These are phyloP conservation scores for Rhingia campestris DNA, from an alignment of 2,888 invertebrate genomes.

Conservation along the genomic window DNA sequence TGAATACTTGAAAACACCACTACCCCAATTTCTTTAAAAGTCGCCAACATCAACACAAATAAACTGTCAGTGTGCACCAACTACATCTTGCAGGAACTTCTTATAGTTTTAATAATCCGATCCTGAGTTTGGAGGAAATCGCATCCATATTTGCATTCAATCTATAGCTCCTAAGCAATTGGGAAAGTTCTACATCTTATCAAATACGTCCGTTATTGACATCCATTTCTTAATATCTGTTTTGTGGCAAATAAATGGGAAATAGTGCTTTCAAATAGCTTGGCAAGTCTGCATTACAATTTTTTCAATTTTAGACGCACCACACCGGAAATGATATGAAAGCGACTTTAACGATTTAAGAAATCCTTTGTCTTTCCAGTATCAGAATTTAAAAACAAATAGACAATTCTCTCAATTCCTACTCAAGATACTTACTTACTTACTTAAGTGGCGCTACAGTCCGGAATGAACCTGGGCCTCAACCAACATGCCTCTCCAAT, in stretches of 20 bases:
- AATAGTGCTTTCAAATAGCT: slow-evolving; percentile 18
- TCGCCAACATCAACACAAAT: slow-evolving; percentile 54
- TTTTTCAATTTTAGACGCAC: not conserved
- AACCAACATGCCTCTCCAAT: too few relatives aligned
- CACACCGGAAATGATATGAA: slow-evolving; percentile 2
- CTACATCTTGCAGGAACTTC: too few relatives aligned
- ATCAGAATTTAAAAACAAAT: too few relatives aligned
- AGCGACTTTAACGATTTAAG: slow-evolving; percentile 2
- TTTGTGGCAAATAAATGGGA: slow-evolving; percentile 27
- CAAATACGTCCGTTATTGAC: slow-evolving; percentile 27
- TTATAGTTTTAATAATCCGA: slow-evolving; percentile 33
- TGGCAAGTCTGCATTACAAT: slow-evolving; percentile 15
- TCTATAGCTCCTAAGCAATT: slow-evolving; percentile 43
- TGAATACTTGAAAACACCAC: slow-evolving; percentile 49
- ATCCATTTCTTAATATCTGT: slow-evolving; percentile 39
- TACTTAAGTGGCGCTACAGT: too few relatives aligned
- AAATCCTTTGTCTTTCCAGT: too few relatives aligned
- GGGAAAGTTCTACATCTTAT: slow-evolving; percentile 21
- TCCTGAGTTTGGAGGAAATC: slow-evolving; percentile 30
- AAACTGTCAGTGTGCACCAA: slow-evolving; percentile 46
- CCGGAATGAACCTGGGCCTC: too few relatives aligned
- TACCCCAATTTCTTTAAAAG: slow-evolving; percentile 42
- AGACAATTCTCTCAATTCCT: too few relatives aligned
- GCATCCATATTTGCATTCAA: slow-evolving; percentile 42
- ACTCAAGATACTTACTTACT: too few relatives aligned